Conservation (phyloP, 2,797 vertebrate genomes). For the Hydrophis major region DNA sequence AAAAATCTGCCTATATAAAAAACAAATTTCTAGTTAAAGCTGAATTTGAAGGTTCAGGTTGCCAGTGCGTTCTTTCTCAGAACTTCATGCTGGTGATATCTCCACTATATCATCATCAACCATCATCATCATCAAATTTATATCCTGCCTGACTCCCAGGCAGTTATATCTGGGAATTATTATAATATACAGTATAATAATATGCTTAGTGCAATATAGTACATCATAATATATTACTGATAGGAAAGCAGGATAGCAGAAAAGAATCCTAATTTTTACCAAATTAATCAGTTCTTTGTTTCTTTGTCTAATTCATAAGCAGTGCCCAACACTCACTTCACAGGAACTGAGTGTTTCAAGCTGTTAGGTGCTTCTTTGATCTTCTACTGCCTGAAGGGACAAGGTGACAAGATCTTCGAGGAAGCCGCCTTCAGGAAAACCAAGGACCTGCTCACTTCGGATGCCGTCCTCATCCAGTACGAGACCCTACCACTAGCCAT, state of each 20-base stretch:
- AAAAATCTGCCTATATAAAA: neutral
- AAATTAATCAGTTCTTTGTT: neutral
- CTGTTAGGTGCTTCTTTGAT: constrained; percentile 43
- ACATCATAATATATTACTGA: neutral
- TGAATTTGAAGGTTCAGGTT: neutral
- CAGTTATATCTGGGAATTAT: neutral
- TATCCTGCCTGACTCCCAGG: neutral
- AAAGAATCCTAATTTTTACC: neutral
- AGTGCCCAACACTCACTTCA: constrained; percentile 16
- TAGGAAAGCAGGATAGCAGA: neutral
- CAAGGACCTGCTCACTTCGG: no score
- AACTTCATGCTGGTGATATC: neutral
- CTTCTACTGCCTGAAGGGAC: constrained; percentile 40
- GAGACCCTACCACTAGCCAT: no score
- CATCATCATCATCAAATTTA: neutral
- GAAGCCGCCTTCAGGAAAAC: no score
- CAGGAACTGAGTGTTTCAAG: constrained; percentile 41
- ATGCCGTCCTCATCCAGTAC: no score
- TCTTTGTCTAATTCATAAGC: constrained; percentile 8
- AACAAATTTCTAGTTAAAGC: neutral
- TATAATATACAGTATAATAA: neutral
- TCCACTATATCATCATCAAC: neutral
- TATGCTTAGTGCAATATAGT: neutral
- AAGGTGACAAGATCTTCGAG: constrained; percentile 17
- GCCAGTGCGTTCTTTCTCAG: neutral